Evolutionary conservation across 2,113 vertebrate species (phyloP), one percentile per base, ranked within the genome.

Genomic region (Gobio gobio): DNA sequence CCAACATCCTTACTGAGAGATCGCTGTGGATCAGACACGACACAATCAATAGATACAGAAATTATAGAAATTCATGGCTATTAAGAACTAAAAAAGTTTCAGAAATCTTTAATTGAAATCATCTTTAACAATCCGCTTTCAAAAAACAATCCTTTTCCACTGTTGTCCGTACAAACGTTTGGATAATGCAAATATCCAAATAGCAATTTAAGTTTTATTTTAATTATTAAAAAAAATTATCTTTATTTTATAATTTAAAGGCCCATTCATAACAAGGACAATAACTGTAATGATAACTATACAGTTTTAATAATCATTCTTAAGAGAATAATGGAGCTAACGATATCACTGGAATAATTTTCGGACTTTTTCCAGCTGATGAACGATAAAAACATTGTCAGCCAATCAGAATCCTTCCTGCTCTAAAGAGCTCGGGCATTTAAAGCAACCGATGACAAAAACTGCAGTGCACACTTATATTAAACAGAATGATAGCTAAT

Each of bases 1-100:
- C 16, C 61, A 84, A n/a, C 86, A 86, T 89, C 72, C 63, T 58
- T 18, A 61, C 6, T 29, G 61, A 72, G 9, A 10, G 16, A 82
- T 58, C 3, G 10, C 80, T 85, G 78, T 56, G 22, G 51, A 61
- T n/a, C 33, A 63, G 29, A 72, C 36, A 82, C 0, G 10, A 68
- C 9, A 68, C n/a, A 66, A 24, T 14, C 12, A 24, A 16, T 16
- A 63, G 43, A 22, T n/a, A 10, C 70, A 49, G 24, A 63, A 29
- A 36, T 20, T 5, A 68, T 24, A 7, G 45, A 75, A 75, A 75
- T 29, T 10, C n/a, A 51, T 14, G 54, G 7, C 54, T 20, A 58
- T 40, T 13, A 47, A 12, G 12, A 12, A 47, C 3, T 12, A 13
- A 12, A n/a, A 63, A 13, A 13, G 10, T 13, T 24, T 13, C 4